These are phyloP conservation scores for Megastigmus dorsalis DNA, from an alignment of 2,888 invertebrate genomes.

Conservation along the genomic window DNA sequence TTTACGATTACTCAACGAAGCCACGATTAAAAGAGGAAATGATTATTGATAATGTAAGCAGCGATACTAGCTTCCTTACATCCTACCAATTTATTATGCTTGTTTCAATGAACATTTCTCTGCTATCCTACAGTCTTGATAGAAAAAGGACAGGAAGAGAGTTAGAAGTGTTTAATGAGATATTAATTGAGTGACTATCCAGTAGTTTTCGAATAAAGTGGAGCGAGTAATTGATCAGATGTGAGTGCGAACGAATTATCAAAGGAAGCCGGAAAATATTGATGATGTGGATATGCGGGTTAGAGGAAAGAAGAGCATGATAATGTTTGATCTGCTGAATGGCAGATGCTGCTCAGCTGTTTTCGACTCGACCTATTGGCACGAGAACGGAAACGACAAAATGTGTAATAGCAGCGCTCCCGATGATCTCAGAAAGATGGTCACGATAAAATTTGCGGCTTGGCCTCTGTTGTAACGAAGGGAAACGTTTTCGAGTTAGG, in stretches of 20 bases:
- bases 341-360: slow-evolving; percentile 5
- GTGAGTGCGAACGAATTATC: neutral
- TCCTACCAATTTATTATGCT: no score
- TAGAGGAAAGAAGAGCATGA: neutral
- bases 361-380: slow-evolving; percentile 22
- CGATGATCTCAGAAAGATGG: slow-evolving; percentile 63
- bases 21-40: no score
- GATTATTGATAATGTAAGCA: no score
- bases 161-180: neutral
- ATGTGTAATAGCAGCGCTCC: slow-evolving; percentile 57
- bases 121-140: no score
- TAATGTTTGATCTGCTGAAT: slow-evolving; percentile 13
- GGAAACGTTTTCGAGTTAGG: no score
- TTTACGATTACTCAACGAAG: no score
- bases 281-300: slow-evolving; percentile 23
- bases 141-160: no score
- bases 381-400: slow-evolving; percentile 61
- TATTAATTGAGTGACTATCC: neutral
- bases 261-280: neutral
- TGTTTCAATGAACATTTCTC: no score
- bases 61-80: no score
- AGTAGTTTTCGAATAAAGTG: neutral
- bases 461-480: no score
- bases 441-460: slow-evolving; percentile 56
- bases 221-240: neutral